Evolutionary conservation across 2,888 invertebrate species (phyloP), one percentile per base, ranked within the genome.

Genomic region (Andrena chrysosceles): DNA sequence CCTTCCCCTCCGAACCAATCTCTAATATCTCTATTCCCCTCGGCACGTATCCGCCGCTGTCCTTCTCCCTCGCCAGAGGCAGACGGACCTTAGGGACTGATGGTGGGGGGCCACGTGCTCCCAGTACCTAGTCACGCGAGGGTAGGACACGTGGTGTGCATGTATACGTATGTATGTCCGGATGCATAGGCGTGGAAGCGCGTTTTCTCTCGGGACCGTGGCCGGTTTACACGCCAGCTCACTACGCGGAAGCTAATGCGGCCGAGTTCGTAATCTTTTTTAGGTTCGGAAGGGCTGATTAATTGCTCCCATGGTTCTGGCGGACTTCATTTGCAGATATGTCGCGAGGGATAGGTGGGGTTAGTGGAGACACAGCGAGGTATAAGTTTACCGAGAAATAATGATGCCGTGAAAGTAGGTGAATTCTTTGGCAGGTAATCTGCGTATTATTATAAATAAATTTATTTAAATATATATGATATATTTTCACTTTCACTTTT

Each of bases 71-170:
- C 56, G 63, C 59, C 10, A 71, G 54, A 56, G 59, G 59, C 31
- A 63, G 56, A 56, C 63, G 74, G 79, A 71, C 71, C 54, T 75
- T 56, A 74, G 80, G 67, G 75, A 66, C 62, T 35, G 59, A 35
- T 86, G 77, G 88, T 89, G 85, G 87, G 89, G 88, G 88, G 87
- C 89, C 90, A 90, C 90, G 90, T 89, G 90, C 89, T 88, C 70
- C 72, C 76, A 68, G 81, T 83, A 84, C 71, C 73, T 81, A 89
- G 85, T 88, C 89, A 89, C 86, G 85, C 86, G 87, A 87, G 89
- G 84, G 67, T 88, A 80, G 81, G 74, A 85, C 89, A 89, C 85
- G 85, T 89, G 89, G 85, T 89, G 75, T 64, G 68, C 69, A 60
- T 66, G 80, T 83, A 83, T 71, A 75, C 62, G 74, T 81, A 80